Percentiles rank a stretch among this genome's conserved stretches.
Evolutionary conservation across 2,797 vertebrate genomes (phyloP).

Genomic region (Urosaurus nigricauda): DNA sequence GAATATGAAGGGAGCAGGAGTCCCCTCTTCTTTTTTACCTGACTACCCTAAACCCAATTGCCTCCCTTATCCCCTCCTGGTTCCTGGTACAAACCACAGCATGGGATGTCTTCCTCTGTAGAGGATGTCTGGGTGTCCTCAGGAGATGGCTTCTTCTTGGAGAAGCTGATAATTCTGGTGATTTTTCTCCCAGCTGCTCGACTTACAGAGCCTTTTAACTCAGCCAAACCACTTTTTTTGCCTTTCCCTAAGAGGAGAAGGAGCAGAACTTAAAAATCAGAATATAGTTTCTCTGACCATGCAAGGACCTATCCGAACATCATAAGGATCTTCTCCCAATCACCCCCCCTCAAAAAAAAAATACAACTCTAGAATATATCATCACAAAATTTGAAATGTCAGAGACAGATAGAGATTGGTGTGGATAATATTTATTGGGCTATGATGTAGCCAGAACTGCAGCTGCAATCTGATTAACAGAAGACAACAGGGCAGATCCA

Average conservation of each 20-base stretch:
- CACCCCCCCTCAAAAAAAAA: no score
- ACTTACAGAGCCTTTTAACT: slow-evolving; percentile 95
- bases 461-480: background rate
- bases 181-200: slow-evolving; percentile 95
- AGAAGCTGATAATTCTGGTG: slow-evolving; percentile 97
- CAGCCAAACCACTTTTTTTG: slow-evolving; percentile 92
- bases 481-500: background rate
- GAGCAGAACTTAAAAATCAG: background rate
- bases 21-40: background rate
- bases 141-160: slow-evolving; percentile 90
- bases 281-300: background rate
- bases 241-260: slow-evolving; percentile 80
- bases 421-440: background rate
- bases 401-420: background rate
- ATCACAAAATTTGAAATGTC: background rate
- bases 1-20: background rate
- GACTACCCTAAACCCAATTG: background rate
- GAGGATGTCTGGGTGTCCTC: slow-evolving; percentile 84
- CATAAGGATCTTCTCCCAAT: background rate
- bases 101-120: slow-evolving; percentile 87
- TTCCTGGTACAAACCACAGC: slow-evolving; percentile 85
- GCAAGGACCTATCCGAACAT: no score
- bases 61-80: fast-evolving
- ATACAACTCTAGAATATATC: background rate
- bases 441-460: background rate